Base-by-base conservation (phyloP, 2,113 vertebrate genomes). In the Hypocryptadius cinnamomeus region DNA sequence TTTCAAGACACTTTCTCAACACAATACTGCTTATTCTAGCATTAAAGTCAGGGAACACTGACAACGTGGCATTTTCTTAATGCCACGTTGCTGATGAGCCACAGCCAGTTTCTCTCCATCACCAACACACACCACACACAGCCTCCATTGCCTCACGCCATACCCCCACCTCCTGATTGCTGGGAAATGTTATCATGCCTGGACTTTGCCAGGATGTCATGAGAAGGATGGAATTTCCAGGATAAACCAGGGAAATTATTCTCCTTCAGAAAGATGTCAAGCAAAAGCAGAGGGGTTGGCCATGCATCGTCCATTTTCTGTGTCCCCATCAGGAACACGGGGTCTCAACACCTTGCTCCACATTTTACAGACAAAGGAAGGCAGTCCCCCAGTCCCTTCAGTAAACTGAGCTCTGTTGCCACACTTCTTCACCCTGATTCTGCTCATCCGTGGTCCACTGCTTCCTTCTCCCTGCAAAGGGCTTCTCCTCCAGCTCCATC, bases 41-140 rank as follows among this genome's bases (percentile, higher is more conserved):
- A 0, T n/a, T 37, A 44, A 63, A 9, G 4, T 73, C 57, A 61
- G 19, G n/a, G n/a, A n/a, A n/a, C n/a, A n/a, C n/a, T n/a, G n/a
- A n/a, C n/a, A n/a, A n/a, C n/a, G n/a, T n/a, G n/a, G n/a, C n/a
- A n/a, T 15, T 3, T 20, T 77, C 42, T 40, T 37, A n/a, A 35
- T 42, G 17, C 27, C 22, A 25, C 0, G 0, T 65, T 14, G 21
- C 3, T 0, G 0, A 31, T 20, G 33, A 57, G 53, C 10, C 37
- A 12, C 23, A 23, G 25, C 3, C 1, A 2, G 25, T 15, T 79
- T 27, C 12, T 48, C 20, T 70, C 39, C n/a, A 33, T 12, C 17
- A 5, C 63, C 27, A 33, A 2, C 8, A 8, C 37, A 35, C 39
- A 24, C 8, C 23, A 9, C 1, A 1, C 13, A 51, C n/a, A 57